phyloP scores from a whole-genome alignment of 2,888 invertebrate genomes.

The Bimastos eiseni region DNA sequence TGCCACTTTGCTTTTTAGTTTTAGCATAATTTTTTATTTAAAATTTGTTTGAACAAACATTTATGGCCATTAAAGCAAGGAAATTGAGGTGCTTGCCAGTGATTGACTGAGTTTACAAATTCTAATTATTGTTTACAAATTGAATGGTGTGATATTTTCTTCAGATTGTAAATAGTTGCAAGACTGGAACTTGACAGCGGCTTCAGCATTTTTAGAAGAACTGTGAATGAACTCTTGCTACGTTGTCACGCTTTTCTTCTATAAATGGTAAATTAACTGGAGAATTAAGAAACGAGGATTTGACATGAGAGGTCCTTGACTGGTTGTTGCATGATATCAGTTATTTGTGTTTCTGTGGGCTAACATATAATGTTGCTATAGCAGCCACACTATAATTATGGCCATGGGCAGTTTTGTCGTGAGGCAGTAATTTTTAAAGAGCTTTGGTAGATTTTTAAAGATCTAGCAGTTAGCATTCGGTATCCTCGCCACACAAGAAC shows the following conservation, averaged over 20 bases:
- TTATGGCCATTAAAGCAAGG: neutral
- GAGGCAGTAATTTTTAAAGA: neutral
- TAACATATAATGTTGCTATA: neutral
- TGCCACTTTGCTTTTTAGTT: neutral
- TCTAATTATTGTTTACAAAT: neutral
- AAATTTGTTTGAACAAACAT: neutral
- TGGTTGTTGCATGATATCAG: neutral
- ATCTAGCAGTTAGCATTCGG: neutral
- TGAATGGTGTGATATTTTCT: neutral
- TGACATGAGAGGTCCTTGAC: neutral
- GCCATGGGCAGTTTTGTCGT: neutral
- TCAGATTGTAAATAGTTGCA: constrained; percentile 6
- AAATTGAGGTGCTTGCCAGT: neutral
- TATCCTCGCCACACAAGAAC: neutral
- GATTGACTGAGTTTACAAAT: neutral
- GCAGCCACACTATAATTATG: neutral
- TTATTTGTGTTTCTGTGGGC: neutral
- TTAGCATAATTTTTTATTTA: too few species aligned
- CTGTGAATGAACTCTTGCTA: constrained; percentile 13
- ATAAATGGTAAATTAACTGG: neutral
- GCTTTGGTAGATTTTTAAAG: neutral
- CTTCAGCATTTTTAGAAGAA: neutral
- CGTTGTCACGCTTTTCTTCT: neutral
- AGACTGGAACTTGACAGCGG: neutral
- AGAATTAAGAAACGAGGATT: neutral